Base-by-base conservation (phyloP, 2,888 invertebrate species). In the Campopleginae sp. region DNA sequence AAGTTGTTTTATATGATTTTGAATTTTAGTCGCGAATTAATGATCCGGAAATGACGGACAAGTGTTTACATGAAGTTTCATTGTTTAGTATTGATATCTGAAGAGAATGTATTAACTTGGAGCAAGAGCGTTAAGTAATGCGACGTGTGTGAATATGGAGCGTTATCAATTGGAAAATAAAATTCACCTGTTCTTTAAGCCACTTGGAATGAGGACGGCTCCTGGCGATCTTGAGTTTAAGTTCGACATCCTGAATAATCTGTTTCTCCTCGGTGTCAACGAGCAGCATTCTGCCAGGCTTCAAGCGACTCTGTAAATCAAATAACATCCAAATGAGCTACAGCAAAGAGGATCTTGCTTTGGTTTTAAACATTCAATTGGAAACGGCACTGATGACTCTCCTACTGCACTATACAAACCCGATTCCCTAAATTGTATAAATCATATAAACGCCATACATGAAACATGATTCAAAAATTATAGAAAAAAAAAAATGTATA, bases 271-370 rank as follows among this genome's bases (percentile, higher is more conserved):
- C 95, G 0, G 99, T 99, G 94, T 99, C 99, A 74, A 99, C 99
- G 89, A 99, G 94, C 93, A 99, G 95, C 99, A 99, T 99, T 88
- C 99, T 96, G 4, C 99, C 99, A 1, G 99, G 99, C 94, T 99
- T 98, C 91, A 99, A 95, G 86, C 99, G 98, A 92, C 99, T 98
- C 97, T 98, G 94, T 51, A 94, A 94, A 90, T 90, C 91, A 92
- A 90, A 86, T 88, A 85, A 86, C 66, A 88, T 75, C 61, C 87
- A 86, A 91, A 90, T 92, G 88, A 93, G 89, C 86, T 86, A 86
- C 78, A 84, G 88, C 83, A 88, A 90, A 89, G 86, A 88, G 87
- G 66, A 88, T 86, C 85, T 88, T 87, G 72, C 81, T 83, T 75
- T 85, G 80, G 78, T 87, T 90, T 87, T 51, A 51, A 66, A 58